Evolutionary conservation across 2,888 invertebrate species (phyloP).

Genomic region (Platycheirus albimanus): DNA sequence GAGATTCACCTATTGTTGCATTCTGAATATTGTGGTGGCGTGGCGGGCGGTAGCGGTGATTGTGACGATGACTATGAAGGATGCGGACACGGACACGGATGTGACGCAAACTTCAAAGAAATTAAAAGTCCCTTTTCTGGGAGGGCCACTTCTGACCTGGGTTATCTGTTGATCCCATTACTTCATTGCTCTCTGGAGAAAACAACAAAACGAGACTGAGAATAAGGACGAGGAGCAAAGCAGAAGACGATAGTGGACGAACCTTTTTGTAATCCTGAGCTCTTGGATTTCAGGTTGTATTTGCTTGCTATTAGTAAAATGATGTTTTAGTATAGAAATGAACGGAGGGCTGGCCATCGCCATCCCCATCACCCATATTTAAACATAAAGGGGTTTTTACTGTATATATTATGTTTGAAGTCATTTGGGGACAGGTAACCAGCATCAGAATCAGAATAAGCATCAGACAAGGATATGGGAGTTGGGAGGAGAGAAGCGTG

Average conservation of each 20-base stretch:
- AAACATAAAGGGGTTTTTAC: constrained; percentile 19
- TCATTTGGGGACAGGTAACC: constrained; percentile 33
- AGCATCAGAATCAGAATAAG: too few species aligned
- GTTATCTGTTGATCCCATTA: constrained; percentile 50
- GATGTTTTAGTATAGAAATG: constrained; percentile 31
- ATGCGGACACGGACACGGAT: constrained; percentile 19
- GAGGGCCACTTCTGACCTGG: constrained; percentile 51
- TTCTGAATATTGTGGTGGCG: constrained; percentile 16
- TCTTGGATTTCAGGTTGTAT: constrained; percentile 30
- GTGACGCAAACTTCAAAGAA: constrained; percentile 61
- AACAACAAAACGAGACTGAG: not conserved
- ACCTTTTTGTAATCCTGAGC: constrained; percentile 15
- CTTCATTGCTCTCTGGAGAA: constrained; percentile 28
- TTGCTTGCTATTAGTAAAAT: constrained; percentile 68
- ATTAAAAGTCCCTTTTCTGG: constrained; percentile 59
- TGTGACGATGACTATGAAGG: not conserved
- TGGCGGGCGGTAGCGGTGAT: too few species aligned
- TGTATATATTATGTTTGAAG: too few species aligned
- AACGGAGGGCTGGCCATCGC: constrained; percentile 6
- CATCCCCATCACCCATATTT: too few species aligned
- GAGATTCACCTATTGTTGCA: constrained; percentile 50
- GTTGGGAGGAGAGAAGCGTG: constrained; percentile 34
- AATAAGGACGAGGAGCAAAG: too few species aligned
- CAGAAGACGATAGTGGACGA: too few species aligned
- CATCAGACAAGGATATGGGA: constrained; percentile 25